Conservation (phyloP, 1,140 invertebrate genomes). For the Eulimnadia texana region DNA sequence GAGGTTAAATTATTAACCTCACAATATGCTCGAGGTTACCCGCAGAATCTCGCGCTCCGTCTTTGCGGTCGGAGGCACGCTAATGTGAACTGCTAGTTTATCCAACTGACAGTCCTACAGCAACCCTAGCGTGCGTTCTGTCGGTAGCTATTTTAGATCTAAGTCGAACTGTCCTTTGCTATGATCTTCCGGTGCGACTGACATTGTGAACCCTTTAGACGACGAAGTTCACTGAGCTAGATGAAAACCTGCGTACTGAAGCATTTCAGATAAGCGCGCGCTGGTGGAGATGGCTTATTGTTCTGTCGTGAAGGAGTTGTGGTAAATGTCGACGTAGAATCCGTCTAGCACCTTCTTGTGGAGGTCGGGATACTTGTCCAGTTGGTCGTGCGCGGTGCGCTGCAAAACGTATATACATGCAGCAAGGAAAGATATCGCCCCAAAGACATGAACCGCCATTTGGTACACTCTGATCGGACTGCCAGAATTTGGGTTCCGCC, state of each 20-base stretch:
- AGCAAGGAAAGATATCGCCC: no score
- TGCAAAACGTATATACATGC: no score
- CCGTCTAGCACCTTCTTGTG: not conserved
- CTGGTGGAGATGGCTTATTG: not conserved
- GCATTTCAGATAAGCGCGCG: no score
- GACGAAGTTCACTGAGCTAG: slow-evolving; percentile 12
- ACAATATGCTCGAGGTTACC: slow-evolving; percentile 23
- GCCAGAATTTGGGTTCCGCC: no score
- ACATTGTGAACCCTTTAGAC: slow-evolving; percentile 11
- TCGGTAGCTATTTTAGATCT: slow-evolving; percentile 11
- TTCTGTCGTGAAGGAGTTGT: not conserved
- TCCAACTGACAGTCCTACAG: slow-evolving; percentile 3
- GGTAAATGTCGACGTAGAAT: slow-evolving; percentile 9
- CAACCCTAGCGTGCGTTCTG: slow-evolving; percentile 4
- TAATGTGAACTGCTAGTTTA: not conserved
- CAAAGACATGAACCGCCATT: no score
- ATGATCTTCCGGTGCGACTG: slow-evolving; percentile 4
- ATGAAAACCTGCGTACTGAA: not conserved
- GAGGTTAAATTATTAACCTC: no score
- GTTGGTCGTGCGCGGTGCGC: no score
- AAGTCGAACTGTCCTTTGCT: slow-evolving; percentile 13
- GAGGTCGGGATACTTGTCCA: slow-evolving; percentile 8
- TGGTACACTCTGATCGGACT: no score
- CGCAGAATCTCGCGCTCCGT: slow-evolving; percentile 22
- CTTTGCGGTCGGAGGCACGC: not conserved